Base-by-base conservation (phyloP, 2,113 vertebrate species). In the Tragelaphus scriptus region DNA sequence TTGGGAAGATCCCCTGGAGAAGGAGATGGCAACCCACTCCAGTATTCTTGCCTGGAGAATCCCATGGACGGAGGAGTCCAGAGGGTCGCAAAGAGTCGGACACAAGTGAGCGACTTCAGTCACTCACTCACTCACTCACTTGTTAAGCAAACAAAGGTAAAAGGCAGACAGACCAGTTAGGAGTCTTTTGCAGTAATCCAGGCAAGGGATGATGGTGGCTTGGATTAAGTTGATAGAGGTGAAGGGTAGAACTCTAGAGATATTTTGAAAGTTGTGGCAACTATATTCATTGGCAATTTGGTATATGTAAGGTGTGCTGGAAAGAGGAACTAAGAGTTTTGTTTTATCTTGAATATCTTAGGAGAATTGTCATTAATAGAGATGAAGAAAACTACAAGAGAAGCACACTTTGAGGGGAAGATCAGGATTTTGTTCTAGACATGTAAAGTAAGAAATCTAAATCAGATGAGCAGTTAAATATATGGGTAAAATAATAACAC, bases 381-480 rank as follows among this genome's bases (percentile, higher is more conserved):
- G 40, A 58, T 85, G 23, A 55, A 19, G 28, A 93, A 95, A 68
- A 21, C 21, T 68, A 26, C 17, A 86, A 58, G 68, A 80, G 80
- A 71, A 44, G 61, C 51, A 95, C 21, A 47, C 68, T 96, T 89
- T 56, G 19, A 17, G n/a, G 44, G 1, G 40, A 81, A 61, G 17
- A 88, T 89, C 23, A 90, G 61, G 63, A 94, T 61, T 94, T 98
- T 94, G 26, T 71, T 80, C 94, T 63, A 91, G 68, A 90, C 40
- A 44, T 80, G 5, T 89, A 63, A 80, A 85, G 28, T 79, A 81
- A 77, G 21, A 90, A 92, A 85, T 93, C 8, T 90, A 56, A 90
- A 59, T 90, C 16, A 59, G n/a, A 55, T 94, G 58, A 63, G n/a
- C 81, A 92, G 79, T 94, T 96, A 85, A 58, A 82, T 82, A 79